A percentile compares a stretch with the other conserved stretches of the same genome.
Evolutionary conservation across 2,888 invertebrate species (phyloP).

Genomic region (Seira musarum): DNA sequence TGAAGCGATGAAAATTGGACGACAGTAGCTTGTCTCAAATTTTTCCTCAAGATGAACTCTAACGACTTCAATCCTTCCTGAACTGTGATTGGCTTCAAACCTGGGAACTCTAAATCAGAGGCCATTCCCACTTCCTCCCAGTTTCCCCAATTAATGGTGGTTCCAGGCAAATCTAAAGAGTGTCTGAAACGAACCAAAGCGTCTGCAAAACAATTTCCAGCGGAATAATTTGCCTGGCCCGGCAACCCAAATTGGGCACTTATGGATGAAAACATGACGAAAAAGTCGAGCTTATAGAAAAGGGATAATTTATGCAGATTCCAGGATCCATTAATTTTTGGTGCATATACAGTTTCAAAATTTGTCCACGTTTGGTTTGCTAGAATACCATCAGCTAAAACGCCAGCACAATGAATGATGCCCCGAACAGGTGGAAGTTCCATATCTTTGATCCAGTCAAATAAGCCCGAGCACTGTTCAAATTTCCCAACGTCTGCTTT

Average conservation of each 20-base stretch:
- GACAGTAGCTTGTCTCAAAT: too few relatives aligned
- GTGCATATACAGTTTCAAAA: too few relatives aligned
- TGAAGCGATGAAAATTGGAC: too few relatives aligned
- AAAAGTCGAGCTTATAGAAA: conserved; percentile 27
- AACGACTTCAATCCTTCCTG: too few relatives aligned
- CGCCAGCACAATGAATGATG: conserved; percentile 53
- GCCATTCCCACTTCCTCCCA: conserved; percentile 24
- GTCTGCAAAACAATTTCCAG: conserved; percentile 38
- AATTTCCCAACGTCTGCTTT: conserved; percentile 46
- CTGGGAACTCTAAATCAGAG: too few relatives aligned
- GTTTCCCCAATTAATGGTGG: conserved; percentile 49
- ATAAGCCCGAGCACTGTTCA: conserved; percentile 20
- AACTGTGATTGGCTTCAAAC: too few relatives aligned
- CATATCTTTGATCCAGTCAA: conserved; percentile 24
- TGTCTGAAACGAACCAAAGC: conserved; percentile 34
- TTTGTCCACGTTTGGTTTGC: conserved; percentile 57
- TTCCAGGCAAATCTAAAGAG: conserved; percentile 38
- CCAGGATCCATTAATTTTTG: conserved; percentile 48
- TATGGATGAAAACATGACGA: conserved; percentile 33
- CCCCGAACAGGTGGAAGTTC: conserved; percentile 47
- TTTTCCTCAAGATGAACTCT: too few relatives aligned
- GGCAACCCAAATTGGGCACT: conserved; percentile 4
- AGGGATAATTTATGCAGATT: conserved; percentile 40
- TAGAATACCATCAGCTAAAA: conserved; percentile 36
- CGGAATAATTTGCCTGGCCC: conserved; percentile 22